Conservation (phyloP, 2,888 invertebrate genomes). For the Euplagia quadripunctaria region DNA sequence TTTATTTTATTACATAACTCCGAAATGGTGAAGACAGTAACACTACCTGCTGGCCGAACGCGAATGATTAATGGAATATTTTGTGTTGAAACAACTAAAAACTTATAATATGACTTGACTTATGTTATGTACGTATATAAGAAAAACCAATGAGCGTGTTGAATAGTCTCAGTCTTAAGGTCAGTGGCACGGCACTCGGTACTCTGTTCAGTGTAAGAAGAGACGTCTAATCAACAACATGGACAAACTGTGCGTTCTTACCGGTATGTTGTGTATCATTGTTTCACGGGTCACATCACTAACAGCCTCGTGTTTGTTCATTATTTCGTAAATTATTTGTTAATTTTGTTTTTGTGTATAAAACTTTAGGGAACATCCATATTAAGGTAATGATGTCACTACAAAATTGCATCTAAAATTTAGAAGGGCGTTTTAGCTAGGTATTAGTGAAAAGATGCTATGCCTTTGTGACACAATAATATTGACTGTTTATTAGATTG, state of each 20-base stretch:
- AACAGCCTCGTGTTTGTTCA: neutral
- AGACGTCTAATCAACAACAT: neutral
- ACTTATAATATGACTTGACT: neutral
- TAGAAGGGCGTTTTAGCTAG: too few relatives aligned
- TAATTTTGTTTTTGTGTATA: neutral
- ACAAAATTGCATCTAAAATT: neutral
- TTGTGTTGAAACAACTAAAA: neutral
- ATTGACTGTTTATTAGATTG: too few relatives aligned
- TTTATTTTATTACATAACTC: neutral
- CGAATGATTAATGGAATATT: neutral
- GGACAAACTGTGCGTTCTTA: neutral
- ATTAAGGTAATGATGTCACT: neutral
- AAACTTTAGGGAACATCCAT: neutral
- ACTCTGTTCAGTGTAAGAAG: neutral
- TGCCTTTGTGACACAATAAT: too few relatives aligned
- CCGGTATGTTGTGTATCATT: constrained; percentile 9
- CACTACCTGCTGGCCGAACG: neutral
- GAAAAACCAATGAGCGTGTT: neutral
- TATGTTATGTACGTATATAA: neutral
- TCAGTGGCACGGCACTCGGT: neutral
- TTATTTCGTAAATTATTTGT: neutral
- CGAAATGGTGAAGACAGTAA: neutral
- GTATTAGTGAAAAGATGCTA: too few relatives aligned
- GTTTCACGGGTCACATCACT: neutral
- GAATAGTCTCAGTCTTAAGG: constrained; percentile 1